These are phyloP conservation scores for Amblyraja radiata DNA, from an alignment of 2,797 vertebrate species.

Conservation along the genomic window DNA sequence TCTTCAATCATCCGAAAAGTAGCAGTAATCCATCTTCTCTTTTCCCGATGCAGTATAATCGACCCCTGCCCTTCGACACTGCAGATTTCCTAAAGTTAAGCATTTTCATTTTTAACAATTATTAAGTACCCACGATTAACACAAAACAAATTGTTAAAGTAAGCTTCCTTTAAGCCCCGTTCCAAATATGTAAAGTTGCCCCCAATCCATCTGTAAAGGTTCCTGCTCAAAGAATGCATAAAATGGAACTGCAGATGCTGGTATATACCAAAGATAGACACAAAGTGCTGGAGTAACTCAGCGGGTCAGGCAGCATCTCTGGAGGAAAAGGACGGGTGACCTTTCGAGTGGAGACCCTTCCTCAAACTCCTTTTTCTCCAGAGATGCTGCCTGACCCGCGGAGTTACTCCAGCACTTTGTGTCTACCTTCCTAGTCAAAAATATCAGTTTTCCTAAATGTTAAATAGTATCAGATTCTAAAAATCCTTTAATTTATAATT, in stretches of 20 bases:
- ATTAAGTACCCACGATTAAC: not conserved
- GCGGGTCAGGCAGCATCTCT: too few relatives aligned
- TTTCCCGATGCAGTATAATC: not conserved
- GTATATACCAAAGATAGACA: too few relatives aligned
- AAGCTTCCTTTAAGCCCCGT: not conserved
- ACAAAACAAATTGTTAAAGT: not conserved
- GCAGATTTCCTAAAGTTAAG: not conserved
- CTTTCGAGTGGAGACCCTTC: too few relatives aligned
- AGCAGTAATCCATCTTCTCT: constrained; percentile 28
- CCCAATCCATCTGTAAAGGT: not conserved
- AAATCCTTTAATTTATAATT: not conserved
- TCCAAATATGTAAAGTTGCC: not conserved
- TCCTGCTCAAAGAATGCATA: not conserved
- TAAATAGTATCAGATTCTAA: not conserved
- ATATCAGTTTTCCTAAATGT: not conserved
- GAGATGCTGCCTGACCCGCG: too few relatives aligned
- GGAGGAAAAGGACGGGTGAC: too few relatives aligned
- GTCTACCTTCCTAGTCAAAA: not conserved
- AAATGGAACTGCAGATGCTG: too few relatives aligned
- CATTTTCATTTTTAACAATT: not conserved
- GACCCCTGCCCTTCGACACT: too few relatives aligned
- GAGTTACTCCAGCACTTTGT: too few relatives aligned
- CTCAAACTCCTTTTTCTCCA: too few relatives aligned
- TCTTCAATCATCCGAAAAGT: not conserved
- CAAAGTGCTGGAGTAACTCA: too few relatives aligned